phyloP scores from a whole-genome alignment of 2,888 invertebrate genomes.

The Caenorhabditis sulstoni region DNA sequence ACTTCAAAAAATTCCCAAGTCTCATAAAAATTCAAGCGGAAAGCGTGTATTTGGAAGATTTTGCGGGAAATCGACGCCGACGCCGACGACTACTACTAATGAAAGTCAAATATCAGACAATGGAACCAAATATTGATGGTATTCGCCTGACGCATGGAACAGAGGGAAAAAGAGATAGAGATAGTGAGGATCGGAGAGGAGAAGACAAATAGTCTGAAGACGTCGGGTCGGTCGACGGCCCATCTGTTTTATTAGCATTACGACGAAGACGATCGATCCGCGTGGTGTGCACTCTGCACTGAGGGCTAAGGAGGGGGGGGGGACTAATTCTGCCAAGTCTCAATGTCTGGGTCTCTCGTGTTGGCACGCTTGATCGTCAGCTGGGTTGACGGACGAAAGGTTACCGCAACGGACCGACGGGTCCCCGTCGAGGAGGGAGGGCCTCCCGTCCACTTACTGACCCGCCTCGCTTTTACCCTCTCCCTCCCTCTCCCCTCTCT shows the following conservation, averaged over 20 bases:
- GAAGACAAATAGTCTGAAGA: constrained; percentile 51
- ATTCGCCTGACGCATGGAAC: too few relatives aligned
- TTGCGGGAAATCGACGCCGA: constrained; percentile 28
- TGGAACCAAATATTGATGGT: constrained; percentile 46
- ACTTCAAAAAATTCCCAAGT: constrained; percentile 29
- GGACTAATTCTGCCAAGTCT: constrained; percentile 37
- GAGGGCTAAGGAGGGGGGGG: too few relatives aligned
- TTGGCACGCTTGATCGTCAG: constrained; percentile 25
- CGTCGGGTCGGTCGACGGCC: constrained; percentile 32
- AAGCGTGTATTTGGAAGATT: not conserved
- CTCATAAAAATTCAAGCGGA: constrained; percentile 32
- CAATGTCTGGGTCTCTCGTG: constrained; percentile 36
- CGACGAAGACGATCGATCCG: constrained; percentile 60
- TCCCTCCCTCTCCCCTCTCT: not conserved
- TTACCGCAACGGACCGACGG: constrained; percentile 40
- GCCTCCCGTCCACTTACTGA: constrained; percentile 30
- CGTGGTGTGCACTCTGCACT: constrained; percentile 31
- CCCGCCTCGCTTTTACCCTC: constrained; percentile 1
- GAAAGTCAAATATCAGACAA: constrained; percentile 40
- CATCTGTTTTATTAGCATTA: constrained; percentile 68
- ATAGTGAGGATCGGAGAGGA: not conserved
- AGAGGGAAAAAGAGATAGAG: not conserved
- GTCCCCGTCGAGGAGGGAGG: not conserved
- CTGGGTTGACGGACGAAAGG: constrained; percentile 46
- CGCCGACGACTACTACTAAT: constrained; percentile 14